Percentiles rank a stretch among this genome's conserved stretches.
Evolutionary conservation across 2,797 vertebrate species (phyloP).

Genomic region (Pachyuromys duprasi): DNA sequence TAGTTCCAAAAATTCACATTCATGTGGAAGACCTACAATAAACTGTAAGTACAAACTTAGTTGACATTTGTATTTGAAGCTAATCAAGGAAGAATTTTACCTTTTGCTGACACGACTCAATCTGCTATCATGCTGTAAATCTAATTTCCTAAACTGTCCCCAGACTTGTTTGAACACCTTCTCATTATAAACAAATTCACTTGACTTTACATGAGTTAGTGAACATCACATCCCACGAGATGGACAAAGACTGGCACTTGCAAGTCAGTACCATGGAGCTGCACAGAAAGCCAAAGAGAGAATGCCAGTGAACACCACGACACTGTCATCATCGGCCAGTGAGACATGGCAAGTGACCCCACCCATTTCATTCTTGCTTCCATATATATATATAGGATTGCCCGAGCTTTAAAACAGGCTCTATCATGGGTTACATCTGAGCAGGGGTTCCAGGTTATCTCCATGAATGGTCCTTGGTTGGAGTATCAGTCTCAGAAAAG

Average conservation of each 20-base stretch:
- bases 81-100: not conserved
- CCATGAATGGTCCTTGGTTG: too few species aligned
- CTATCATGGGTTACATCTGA: not conserved
- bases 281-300: not conserved
- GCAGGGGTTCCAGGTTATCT: too few species aligned
- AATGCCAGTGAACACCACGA: not conserved
- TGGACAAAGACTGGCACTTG: not conserved
- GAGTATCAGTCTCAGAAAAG: too few species aligned
- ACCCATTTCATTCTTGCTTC: not conserved
- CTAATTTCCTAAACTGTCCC: not conserved
- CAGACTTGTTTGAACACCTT: not conserved
- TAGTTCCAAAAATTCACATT: not conserved
- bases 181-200: not conserved
- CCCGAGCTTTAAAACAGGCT: not conserved
- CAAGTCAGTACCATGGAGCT: not conserved
- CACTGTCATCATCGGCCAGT: not conserved
- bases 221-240: not conserved
- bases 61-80: not conserved
- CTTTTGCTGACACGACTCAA: not conserved
- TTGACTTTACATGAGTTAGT: conserved; percentile 16
- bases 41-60: not conserved
- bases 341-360: not conserved
- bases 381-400: not conserved
- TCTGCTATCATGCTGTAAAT: not conserved
- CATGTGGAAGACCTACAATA: not conserved